A percentile compares a stretch with the other conserved stretches of the same genome.
Evolutionary conservation across 2,888 invertebrate species (phyloP).

Genomic region (Busseola fusca): DNA sequence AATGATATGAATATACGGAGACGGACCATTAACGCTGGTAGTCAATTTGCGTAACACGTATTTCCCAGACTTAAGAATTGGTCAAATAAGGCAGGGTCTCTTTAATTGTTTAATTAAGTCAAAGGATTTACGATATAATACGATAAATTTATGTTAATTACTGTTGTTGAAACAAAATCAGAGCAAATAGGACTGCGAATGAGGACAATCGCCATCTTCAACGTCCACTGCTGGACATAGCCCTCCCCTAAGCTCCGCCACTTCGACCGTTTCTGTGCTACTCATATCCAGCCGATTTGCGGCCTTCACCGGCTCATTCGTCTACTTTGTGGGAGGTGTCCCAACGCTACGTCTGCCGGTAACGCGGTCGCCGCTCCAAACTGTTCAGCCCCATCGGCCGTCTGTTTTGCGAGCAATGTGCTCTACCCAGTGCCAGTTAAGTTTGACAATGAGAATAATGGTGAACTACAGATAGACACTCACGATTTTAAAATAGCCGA

Average conservation of each 20-base stretch:
- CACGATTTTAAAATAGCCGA: conserved; percentile 91
- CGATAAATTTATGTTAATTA: neutral
- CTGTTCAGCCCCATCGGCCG: too few relatives aligned
- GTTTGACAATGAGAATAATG: neutral
- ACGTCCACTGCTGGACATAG: neutral
- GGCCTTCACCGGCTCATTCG: neutral
- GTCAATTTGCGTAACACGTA: neutral
- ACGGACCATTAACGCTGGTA: neutral
- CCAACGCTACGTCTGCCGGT: neutral
- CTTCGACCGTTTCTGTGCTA: neutral
- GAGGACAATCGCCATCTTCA: neutral
- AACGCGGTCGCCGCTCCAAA: too few relatives aligned
- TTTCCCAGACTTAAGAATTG: neutral
- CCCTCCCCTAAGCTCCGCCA: neutral
- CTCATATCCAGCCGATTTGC: neutral
- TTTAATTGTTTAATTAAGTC: neutral
- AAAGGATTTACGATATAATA: neutral
- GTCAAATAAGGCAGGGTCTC: neutral
- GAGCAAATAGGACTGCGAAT: too few relatives aligned
- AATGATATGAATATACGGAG: neutral
- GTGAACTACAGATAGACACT: conserved; percentile 63
- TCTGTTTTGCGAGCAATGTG: too few relatives aligned
- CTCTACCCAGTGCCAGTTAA: neutral
- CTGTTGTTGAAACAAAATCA: neutral
- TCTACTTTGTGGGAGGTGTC: neutral